A percentile compares a stretch with the other conserved stretches of the same genome.
Evolutionary conservation across 64 coral and sea anemone species (phyloP).

Genomic region (Pachyseris speciosa): DNA sequence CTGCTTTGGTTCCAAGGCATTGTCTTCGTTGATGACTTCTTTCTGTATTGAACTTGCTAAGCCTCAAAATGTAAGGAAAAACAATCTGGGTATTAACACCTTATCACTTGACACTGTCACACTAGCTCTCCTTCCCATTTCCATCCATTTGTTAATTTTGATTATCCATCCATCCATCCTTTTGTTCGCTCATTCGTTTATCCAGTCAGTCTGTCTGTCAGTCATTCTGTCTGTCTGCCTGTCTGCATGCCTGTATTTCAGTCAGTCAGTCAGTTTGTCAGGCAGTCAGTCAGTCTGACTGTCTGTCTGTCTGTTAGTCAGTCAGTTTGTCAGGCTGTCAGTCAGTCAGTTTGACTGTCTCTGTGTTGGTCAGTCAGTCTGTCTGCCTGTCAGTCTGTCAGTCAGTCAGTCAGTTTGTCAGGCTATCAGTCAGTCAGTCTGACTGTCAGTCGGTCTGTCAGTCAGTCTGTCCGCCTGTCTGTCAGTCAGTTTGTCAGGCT

Average conservation of each 20-base stretch:
- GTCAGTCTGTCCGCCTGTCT: too few relatives aligned
- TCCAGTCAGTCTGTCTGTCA: neutral
- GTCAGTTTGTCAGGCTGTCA: neutral
- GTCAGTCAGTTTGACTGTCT: neutral
- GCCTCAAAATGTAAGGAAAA: conserved; percentile 76
- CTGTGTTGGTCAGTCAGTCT: neutral
- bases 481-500: neutral
- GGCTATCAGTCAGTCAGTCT: neutral
- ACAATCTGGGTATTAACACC: too few relatives aligned
- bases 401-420: too few relatives aligned
- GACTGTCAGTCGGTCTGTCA: too few relatives aligned
- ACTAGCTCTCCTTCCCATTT: too few relatives aligned
- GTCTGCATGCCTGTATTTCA: too few relatives aligned
- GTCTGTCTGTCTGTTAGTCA: neutral
- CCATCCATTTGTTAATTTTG: too few relatives aligned
- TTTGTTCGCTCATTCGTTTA: neutral
- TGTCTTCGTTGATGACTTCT: conserved; percentile 88
- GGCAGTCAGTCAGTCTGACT: neutral
- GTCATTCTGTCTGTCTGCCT: too few relatives aligned
- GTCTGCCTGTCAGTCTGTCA: neutral
- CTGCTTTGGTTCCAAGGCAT: conserved; percentile 94
- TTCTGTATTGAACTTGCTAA: conserved; percentile 95
- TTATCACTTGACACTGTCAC: too few relatives aligned
- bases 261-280: neutral
- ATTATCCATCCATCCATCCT: too few relatives aligned